These are phyloP conservation scores for Geotrypetes seraphini DNA, from an alignment of 2,797 vertebrate species.

Conservation along the genomic window DNA sequence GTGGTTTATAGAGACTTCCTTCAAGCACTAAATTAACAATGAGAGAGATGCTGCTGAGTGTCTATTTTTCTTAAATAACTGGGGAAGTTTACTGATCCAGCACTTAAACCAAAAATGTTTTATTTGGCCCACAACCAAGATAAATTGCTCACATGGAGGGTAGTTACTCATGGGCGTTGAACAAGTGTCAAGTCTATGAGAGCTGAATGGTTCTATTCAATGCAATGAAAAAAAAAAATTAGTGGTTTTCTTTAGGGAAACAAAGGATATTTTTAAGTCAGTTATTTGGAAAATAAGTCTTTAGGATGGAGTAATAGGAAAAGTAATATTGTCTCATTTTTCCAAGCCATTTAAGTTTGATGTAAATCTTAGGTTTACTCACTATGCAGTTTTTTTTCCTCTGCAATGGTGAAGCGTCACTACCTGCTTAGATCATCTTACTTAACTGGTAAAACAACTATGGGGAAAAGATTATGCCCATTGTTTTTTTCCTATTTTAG, in stretches of 20 bases:
- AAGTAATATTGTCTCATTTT: slow-evolving; percentile 10
- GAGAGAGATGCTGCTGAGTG: slow-evolving; percentile 1
- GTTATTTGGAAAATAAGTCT: background rate
- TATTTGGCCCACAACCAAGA: slow-evolving; percentile 38
- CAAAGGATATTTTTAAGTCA: background rate
- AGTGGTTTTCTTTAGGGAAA: slow-evolving; percentile 20
- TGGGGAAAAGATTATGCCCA: background rate
- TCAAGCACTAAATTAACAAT: slow-evolving; percentile 23
- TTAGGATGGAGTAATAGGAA: slow-evolving; percentile 3
- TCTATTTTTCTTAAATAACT: slow-evolving; percentile 2
- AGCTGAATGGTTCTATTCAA: slow-evolving; percentile 32
- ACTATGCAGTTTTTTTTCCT: background rate
- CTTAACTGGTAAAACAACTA: background rate
- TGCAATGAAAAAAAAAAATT: slow-evolving; percentile 7
- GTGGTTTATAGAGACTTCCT: too few species aligned
- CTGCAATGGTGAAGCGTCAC: slow-evolving; percentile 1
- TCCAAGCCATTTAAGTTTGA: slow-evolving; percentile 2
- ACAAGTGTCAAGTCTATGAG: slow-evolving; percentile 20
- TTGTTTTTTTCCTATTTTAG: background rate
- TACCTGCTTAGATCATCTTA: slow-evolving; percentile 5
- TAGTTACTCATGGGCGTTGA: slow-evolving; percentile 12
- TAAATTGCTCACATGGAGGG: slow-evolving; percentile 20
- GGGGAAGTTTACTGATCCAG: too few species aligned
- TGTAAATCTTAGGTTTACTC: slow-evolving; percentile 6
- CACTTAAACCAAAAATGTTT: too few species aligned